Evolutionary conservation across 1,140 invertebrate genomes (phyloP), one percentile per base, ranked within the genome.

Genomic region (Araneus ventricosus): DNA sequence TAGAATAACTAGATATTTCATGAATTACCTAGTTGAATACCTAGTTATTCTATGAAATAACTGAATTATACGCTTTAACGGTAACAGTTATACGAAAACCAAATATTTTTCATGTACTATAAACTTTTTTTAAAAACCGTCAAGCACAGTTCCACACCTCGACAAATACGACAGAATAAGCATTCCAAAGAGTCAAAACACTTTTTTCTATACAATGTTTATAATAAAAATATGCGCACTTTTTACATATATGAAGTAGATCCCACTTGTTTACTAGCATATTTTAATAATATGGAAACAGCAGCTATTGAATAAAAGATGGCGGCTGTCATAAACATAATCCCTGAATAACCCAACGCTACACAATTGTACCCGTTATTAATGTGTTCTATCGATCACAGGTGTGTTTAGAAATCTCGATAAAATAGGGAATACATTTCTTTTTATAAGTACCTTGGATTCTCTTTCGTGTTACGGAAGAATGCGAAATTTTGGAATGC

Each of bases 241-340:
- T 63, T n/a, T 34, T 34, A 75, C 27, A 0, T 75, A 75, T 45
- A 45, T 45, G 41, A 45, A 45, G 41, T 45, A 45, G 41, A 45
- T 17, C 27, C 27, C 17, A 75, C 30, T 20, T 75, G 17, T 75
- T 75, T 75, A 34, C 10, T 8, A 75, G 30, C 8, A 30, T 30
- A 37, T 75, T 75, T 75, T 70, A 70, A 70, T 75, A 75, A 75
- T 75, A 30, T 37, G 67, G 30, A 75, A 75, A 10, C 17, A 20
- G 8, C 27, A 20, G 8, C 67, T 75, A 75, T 34, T 75, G 67
- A 75, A 75, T 75, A 75, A 75, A 75, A 75, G 67, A 75, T 75
- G 27, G 27, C 30, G 30, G 67, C 34, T 75, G 14, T 75, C 67
- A 37, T 75, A 75, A 34, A 30, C 27, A 75, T 75, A 75, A 75